Evolutionary conservation across 2,113 vertebrate genomes (phyloP).

Genomic region (Ardeotis arabs): DNA sequence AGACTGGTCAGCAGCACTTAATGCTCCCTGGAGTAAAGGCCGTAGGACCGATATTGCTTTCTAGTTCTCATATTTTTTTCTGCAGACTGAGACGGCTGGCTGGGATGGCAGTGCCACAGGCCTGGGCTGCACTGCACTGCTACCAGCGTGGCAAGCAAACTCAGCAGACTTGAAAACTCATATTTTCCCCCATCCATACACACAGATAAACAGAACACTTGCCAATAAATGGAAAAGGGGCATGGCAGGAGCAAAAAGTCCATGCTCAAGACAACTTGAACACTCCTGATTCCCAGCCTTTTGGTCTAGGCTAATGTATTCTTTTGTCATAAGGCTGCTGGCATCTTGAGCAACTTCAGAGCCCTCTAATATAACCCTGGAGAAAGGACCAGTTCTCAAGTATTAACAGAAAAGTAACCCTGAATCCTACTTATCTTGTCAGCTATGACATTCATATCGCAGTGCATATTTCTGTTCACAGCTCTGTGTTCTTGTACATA

Average conservation of each 20-base stretch:
- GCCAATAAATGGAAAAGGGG: not conserved
- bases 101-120: not conserved
- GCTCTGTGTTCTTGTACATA: not conserved
- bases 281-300: not conserved
- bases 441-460: not conserved
- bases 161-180: not conserved
- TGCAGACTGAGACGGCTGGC: not conserved
- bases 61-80: not conserved
- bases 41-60: not conserved
- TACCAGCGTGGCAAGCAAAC: not conserved
- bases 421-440: not conserved
- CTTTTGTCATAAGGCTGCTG: not conserved
- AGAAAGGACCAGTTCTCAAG: not conserved
- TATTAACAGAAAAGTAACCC: not conserved
- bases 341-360: not conserved
- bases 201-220: not conserved
- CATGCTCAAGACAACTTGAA: not conserved
- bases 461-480: not conserved
- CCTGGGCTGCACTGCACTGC: not conserved
- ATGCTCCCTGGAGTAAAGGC: not conserved
- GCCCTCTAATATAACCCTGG: not conserved
- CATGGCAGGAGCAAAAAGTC: not conserved
- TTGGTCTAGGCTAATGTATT: not conserved
- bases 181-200: not conserved
- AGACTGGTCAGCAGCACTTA: not conserved